Percentiles rank a stretch among this genome's conserved stretches.
Conservation (phyloP, 1,140 invertebrate species). For the Bombus picipes region DNA sequence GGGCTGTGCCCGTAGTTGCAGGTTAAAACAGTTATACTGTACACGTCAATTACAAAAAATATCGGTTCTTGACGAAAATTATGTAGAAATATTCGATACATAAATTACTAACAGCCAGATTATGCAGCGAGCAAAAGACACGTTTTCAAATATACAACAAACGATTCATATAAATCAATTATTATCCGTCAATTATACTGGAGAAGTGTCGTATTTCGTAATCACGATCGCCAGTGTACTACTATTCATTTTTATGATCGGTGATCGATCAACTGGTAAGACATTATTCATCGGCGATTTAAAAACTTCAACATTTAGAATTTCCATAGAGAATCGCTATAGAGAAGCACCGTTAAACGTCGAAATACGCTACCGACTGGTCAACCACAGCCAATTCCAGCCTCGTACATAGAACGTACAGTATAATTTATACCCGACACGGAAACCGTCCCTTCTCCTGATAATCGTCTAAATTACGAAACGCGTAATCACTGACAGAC, state of each 20-base stretch:
- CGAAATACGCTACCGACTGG: conserved; percentile 9
- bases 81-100: too few species aligned
- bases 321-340: background rate
- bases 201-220: background rate
- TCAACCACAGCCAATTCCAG: background rate
- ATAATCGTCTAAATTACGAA: conserved; percentile 3
- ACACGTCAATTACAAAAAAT: too few species aligned
- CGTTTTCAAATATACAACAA: too few species aligned
- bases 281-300: background rate
- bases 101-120: too few species aligned
- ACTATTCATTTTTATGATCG: background rate
- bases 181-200: background rate
- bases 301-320: too few species aligned
- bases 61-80: too few species aligned
- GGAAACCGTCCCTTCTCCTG: background rate
- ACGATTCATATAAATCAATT: background rate
- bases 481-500: conserved; percentile 8
- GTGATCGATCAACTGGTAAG: background rate
- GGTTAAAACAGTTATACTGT: too few species aligned
- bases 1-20: too few species aligned
- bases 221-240: background rate
- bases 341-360: conserved; percentile 21
- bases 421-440: conserved; percentile 24
- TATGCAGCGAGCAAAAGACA: too few species aligned
- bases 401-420: too few species aligned